These are phyloP conservation scores for Melanotaenia maccullochi DNA, from an alignment of 2,797 vertebrate genomes.

Conservation along the genomic window DNA sequence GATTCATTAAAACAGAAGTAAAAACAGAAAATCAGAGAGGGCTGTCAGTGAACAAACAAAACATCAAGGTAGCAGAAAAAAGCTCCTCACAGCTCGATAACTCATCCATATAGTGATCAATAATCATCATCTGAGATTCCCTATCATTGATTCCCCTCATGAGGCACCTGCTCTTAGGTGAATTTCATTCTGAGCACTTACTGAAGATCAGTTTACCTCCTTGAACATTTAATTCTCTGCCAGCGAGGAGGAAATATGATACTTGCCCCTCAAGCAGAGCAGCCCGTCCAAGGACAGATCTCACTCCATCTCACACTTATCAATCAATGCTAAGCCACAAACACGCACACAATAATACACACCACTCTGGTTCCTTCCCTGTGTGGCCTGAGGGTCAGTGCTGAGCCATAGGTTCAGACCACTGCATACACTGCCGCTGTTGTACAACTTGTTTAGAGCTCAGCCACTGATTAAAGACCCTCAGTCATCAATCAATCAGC, in stretches of 20 bases:
- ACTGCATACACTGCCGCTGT: slow-evolving; percentile 26
- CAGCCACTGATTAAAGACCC: slow-evolving; percentile 78
- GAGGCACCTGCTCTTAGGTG: slow-evolving; percentile 62
- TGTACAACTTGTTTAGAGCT: slow-evolving; percentile 71
- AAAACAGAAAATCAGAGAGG: not conserved
- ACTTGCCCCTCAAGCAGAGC: slow-evolving; percentile 44
- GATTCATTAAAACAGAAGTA: slow-evolving; percentile 25
- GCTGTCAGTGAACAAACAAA: slow-evolving; percentile 16
- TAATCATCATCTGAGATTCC: slow-evolving; percentile 69
- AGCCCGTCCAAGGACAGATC: slow-evolving; percentile 60
- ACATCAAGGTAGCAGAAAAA: slow-evolving; percentile 21
- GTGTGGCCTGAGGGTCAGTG: slow-evolving; percentile 52
- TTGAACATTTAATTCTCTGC: slow-evolving; percentile 57
- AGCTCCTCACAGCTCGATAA: slow-evolving; percentile 48
- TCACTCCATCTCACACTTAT: slow-evolving; percentile 42
- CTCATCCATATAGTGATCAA: slow-evolving; percentile 64
- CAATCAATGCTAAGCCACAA: slow-evolving; percentile 46
- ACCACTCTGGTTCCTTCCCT: not conserved
- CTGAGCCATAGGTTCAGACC: slow-evolving; percentile 45
- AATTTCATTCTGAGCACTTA: slow-evolving; percentile 55
- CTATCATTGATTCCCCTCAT: slow-evolving; percentile 51
- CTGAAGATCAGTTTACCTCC: slow-evolving; percentile 64
- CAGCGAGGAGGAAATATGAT: slow-evolving; percentile 52
- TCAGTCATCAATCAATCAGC: slow-evolving; percentile 76
- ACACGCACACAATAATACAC: slow-evolving; percentile 19